Percentiles rank a stretch among this genome's conserved stretches.
Evolutionary conservation across 2,888 invertebrate genomes (phyloP).

Genomic region (Gastrophysa polygoni): DNA sequence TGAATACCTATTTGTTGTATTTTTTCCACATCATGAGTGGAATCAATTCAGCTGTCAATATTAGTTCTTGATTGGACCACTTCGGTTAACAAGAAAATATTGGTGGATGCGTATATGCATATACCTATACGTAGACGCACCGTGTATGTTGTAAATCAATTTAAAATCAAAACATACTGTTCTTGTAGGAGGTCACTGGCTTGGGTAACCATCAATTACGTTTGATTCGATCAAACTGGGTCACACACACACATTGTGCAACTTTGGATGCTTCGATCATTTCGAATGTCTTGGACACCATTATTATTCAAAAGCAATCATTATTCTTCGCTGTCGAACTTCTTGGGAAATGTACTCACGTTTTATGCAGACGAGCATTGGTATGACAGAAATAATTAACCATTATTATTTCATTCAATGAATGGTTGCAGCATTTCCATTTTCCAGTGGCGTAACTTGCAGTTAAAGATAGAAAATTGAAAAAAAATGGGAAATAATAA

Average conservation of each 20-base stretch:
- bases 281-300: not conserved
- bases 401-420: not conserved
- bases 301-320: not conserved
- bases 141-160: too few relatives aligned
- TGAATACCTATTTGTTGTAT: too few relatives aligned
- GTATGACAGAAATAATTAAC: not conserved
- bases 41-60: too few relatives aligned
- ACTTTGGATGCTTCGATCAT: constrained; percentile 3
- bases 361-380: not conserved
- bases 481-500: too few relatives aligned
- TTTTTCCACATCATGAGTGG: too few relatives aligned
- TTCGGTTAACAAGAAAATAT: too few relatives aligned
- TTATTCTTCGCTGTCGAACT: not conserved
- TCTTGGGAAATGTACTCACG: not conserved
- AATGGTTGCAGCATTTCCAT: not conserved
- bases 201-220: constrained; percentile 12
- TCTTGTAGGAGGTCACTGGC: not conserved
- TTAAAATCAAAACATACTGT: not conserved
- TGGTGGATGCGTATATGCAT: too few relatives aligned
- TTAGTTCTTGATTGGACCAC: too few relatives aligned
- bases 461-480: too few relatives aligned
- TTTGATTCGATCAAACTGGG: constrained; percentile 11
- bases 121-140: too few relatives aligned
- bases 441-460: too few relatives aligned
- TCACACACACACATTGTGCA: constrained; percentile 9